Base-by-base conservation (phyloP, 2,888 invertebrate genomes). In the Pristionchus entomophagus region DNA sequence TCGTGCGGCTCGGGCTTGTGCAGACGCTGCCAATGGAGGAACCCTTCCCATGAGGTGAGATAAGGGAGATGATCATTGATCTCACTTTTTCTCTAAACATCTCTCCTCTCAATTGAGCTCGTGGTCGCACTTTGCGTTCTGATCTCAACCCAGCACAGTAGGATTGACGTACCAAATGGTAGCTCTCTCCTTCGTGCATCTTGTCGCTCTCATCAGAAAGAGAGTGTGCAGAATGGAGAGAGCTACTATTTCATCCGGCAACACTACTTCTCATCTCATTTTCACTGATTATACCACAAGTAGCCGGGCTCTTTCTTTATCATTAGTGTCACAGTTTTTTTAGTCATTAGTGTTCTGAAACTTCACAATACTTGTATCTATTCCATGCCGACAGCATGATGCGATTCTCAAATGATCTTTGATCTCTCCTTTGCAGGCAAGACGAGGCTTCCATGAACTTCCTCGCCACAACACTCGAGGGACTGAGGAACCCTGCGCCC, bases 401-500 rank as follows among this genome's bases (percentile, higher is more conserved):
- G n/a, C n/a, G n/a, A n/a, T n/a, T n/a, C n/a, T n/a, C n/a, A 59
- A 59, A 12, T 59, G 59, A 59, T 56, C 56, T n/a, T 56, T 26
- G 87, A 78, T 29, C 73, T 87, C n/a, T 69, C 38, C 59, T 51
- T 51, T 41, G 22, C 78, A 82, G 84, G 65, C 49, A 62, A 14
- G 49, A 45, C 41, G 69, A 69, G 14, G 65, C 29, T 6, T n/a
- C 65, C 8, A 69, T 62, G 84, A 65, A 38, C 45, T 62, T 69
- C 65, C 49, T 84, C 10, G 65, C 35, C 1, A 81, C 91, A 0
- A 87, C 91, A 0, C 87, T 91, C 6, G 86, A 88, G 1, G 86
- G 88, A 2, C 86, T 88, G 2, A 84, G 87, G 0, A 86, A 87
- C 0, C 87, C 87, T 26, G 88, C 90, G 59, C 88, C 90, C 12